Percentiles rank a stretch among this genome's conserved stretches.
These are phyloP conservation scores for Molorchus minor DNA, from an alignment of 2,888 invertebrate species.

Conservation along the genomic window DNA sequence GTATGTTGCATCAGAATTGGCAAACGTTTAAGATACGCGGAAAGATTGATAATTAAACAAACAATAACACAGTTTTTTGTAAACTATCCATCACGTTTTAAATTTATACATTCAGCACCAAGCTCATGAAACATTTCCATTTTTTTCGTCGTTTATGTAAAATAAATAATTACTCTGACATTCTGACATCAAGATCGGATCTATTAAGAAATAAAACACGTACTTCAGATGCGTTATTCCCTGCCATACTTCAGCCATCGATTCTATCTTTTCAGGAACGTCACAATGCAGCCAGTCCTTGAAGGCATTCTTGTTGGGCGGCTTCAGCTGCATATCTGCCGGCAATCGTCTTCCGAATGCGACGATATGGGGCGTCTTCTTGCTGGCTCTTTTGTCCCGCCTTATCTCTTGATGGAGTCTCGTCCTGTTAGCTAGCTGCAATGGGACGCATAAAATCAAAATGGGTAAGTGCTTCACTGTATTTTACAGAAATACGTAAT, in stretches of 20 bases:
- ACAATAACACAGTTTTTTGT: too few relatives aligned
- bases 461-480: too few relatives aligned
- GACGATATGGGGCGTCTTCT: constrained; percentile 26
- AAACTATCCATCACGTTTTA: too few relatives aligned
- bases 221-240: constrained; percentile 68
- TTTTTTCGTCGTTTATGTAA: too few relatives aligned
- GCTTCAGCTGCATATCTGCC: constrained; percentile 38
- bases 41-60: too few relatives aligned
- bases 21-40: too few relatives aligned
- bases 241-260: constrained; percentile 72
- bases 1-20: too few relatives aligned
- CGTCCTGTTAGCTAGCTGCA: constrained; percentile 32
- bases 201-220: neutral
- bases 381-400: constrained; percentile 37
- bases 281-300: constrained; percentile 67
- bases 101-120: too few relatives aligned
- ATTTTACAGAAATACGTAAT: neutral
- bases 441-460: too few relatives aligned
- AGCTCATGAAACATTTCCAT: too few relatives aligned
- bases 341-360: constrained; percentile 43
- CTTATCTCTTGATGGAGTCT: constrained; percentile 39
- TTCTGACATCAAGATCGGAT: too few relatives aligned
- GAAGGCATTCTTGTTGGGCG: constrained; percentile 62
- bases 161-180: too few relatives aligned
- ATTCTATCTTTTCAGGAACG: constrained; percentile 68